These are phyloP conservation scores for Chymomyza procnemis DNA, from an alignment of 2,888 invertebrate genomes.

Conservation along the genomic window DNA sequence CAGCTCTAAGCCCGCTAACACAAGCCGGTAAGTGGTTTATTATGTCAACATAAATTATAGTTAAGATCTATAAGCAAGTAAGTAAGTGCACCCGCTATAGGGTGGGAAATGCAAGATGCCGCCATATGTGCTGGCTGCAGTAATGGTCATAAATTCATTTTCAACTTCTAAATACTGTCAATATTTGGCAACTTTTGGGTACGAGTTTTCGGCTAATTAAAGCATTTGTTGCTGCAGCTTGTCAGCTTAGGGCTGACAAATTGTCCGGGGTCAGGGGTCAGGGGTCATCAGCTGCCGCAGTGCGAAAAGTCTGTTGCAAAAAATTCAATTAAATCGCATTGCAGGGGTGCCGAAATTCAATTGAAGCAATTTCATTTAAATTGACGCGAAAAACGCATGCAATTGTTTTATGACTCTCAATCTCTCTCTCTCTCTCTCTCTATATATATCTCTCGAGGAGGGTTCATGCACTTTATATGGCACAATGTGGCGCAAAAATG, in stretches of 20 bases:
- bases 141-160: constrained; percentile 50
- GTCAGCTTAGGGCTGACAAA: constrained; percentile 9
- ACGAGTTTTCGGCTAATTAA: constrained; percentile 46
- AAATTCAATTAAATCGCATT: constrained; percentile 52
- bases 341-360: constrained; percentile 54
- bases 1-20: constrained; percentile 62
- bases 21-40: constrained; percentile 77
- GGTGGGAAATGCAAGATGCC: not conserved
- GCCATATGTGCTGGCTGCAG: constrained; percentile 27
- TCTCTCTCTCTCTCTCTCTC: too few species aligned
- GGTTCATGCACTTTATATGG: not conserved
- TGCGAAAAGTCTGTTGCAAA: constrained; percentile 38
- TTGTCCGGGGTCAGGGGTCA: constrained; percentile 62
- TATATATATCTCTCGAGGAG: too few species aligned
- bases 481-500: not conserved
- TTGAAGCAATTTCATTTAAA: constrained; percentile 60
- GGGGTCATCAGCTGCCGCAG: constrained; percentile 6
- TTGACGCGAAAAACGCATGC: constrained; percentile 19
- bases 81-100: constrained; percentile 1
- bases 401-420: constrained; percentile 23
- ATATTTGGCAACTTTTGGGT: constrained; percentile 20
- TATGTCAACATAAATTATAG: constrained; percentile 72
- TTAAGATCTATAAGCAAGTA: constrained; percentile 35
- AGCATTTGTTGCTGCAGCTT: constrained; percentile 39
- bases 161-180: constrained; percentile 30